Evolutionary conservation across 2,797 vertebrate species (phyloP), one percentile per base, ranked within the genome.

Genomic region (Todus mexicanus): DNA sequence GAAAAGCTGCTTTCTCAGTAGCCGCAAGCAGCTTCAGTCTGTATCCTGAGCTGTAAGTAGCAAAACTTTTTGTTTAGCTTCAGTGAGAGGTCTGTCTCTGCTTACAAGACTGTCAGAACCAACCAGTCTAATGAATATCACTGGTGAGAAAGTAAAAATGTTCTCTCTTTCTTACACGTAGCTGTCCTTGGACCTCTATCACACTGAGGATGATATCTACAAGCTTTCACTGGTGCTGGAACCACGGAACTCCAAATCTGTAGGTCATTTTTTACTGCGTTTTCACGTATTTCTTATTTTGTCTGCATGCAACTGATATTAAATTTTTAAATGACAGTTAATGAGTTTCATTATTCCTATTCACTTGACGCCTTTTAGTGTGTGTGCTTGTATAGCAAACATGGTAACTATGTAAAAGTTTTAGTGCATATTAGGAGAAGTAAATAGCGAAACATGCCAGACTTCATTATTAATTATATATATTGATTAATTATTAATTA

Each of bases 191-290:
- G 99, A 99, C 90, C 98, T 99, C 83, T 99, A 99, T 94, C 99
- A 99, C 94, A 99, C 99, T 16, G 99, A 99, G 87, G 99, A 99
- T 92, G 99, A 99, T 94, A 99, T 99, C 97, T 99, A 99, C 93
- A 99, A 99, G 92, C 97, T 99, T 64, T 99, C 99, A 0, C 96
- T 99, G 96, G 98, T 99, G 75, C 98, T 99, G 96, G 99, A 99
- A 96, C 99, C 99, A 61, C 98, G 99, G 48, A 99, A 98, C 96
- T 98, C 98, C 54, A 99, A 99, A 98, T 99, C 98, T 97, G 99
- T 99, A 97, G 0, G 97, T 97, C 21, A 45, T 22, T 21, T 76
- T 84, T 80, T 65, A 59, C 53, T 56, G 50, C 8, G 4, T 92
- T 94, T 94, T 70, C 47, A 35, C 18, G 5, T 63, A 8, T 17